Conservation (phyloP, 2,113 vertebrate species). For the Cairina moschata region DNA sequence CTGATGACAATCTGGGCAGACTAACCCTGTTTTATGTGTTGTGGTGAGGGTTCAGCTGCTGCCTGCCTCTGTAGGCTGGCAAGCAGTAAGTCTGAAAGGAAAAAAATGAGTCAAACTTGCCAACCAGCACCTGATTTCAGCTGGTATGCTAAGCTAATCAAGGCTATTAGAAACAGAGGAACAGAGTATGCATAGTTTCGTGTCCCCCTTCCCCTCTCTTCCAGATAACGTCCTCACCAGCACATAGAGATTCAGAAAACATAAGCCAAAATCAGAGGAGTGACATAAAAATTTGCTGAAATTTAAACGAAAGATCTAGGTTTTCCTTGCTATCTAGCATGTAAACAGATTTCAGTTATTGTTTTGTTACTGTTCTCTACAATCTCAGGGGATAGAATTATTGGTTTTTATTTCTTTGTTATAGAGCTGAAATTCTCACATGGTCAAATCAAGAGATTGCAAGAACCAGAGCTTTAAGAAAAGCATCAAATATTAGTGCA, state of each 20-base stretch:
- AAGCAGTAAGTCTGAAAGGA: background rate
- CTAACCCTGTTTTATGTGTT: background rate
- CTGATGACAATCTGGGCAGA: background rate
- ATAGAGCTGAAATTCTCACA: background rate
- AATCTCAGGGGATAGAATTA: rapidly evolving
- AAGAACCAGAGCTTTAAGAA: background rate
- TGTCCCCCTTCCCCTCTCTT: background rate
- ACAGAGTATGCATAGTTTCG: background rate
- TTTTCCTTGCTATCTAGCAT: background rate
- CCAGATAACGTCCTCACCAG: background rate
- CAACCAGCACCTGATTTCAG: background rate
- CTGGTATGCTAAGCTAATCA: background rate
- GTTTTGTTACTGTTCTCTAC: background rate
- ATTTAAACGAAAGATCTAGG: background rate
- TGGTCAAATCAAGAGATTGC: background rate
- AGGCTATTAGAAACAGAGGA: background rate
- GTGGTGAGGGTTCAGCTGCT: background rate
- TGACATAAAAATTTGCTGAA: background rate
- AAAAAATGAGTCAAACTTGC: background rate
- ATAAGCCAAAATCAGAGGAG: background rate
- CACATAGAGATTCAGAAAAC: background rate
- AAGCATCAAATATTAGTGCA: background rate
- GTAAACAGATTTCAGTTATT: background rate
- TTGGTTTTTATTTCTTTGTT: background rate
- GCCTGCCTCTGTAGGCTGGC: background rate